phyloP scores from a whole-genome alignment of 2,113 vertebrate genomes.

The Cygnus buccinator region DNA sequence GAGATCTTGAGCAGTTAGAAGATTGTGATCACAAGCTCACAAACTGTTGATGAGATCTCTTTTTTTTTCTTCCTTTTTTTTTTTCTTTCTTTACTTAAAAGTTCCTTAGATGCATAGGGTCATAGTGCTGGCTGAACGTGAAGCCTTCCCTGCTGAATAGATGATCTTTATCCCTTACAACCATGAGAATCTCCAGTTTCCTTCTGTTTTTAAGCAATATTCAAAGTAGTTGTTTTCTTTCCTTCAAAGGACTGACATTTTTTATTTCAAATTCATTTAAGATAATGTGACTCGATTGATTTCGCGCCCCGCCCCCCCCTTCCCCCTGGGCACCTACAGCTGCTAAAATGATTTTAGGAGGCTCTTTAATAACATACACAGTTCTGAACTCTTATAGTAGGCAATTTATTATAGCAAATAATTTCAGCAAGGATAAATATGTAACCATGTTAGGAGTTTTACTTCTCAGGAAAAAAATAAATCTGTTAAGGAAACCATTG shows the following conservation, averaged over 20 bases:
- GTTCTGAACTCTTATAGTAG: not conserved
- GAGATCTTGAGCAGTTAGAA: not conserved
- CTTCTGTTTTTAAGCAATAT: not conserved
- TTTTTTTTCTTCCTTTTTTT: too few relatives aligned
- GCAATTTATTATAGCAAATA: not conserved
- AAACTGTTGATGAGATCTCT: not conserved
- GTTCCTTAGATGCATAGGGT: not conserved
- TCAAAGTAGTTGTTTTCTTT: not conserved
- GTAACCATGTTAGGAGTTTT: not conserved
- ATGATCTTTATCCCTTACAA: not conserved
- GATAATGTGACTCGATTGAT: not conserved
- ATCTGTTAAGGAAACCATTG: not conserved
- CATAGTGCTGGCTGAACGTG: accelerated
- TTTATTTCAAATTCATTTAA: not conserved
- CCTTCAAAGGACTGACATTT: not conserved
- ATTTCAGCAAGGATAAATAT: not conserved
- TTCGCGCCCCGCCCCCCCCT: too few relatives aligned
- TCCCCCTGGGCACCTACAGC: not conserved
- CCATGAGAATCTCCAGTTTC: not conserved
- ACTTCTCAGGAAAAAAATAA: not conserved
- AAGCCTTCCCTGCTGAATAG: not conserved
- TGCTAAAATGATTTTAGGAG: not conserved
- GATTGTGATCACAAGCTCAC: not conserved
- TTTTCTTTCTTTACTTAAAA: not conserved
- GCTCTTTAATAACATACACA: not conserved